Evolutionary conservation across 2,113 vertebrate genomes (phyloP), one percentile per base, ranked within the genome.

Genomic region (Pavo muticus): DNA sequence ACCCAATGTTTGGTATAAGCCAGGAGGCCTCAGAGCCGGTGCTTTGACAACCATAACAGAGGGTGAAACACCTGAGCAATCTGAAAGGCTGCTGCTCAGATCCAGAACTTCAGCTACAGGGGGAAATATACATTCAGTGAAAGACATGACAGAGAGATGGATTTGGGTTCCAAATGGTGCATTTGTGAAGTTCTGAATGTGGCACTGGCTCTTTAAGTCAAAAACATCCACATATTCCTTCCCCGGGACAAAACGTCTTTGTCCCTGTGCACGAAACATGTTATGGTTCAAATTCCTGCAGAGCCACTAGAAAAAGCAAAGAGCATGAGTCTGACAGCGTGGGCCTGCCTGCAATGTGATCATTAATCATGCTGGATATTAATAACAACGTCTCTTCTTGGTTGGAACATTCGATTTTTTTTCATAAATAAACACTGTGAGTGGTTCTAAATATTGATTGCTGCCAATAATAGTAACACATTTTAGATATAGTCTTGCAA

Each of bases 181-280:
- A 1, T 90, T 79, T 94, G 59, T 59, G 68, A 88, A 29, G 44
- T 67, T 60, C 59, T 89, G 83, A 96, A 68, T 64, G 88, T 0
- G 0, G 29, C 6, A 3, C 76, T 93, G 83, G 73, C 80, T 93
- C 93, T 96, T 95, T 97, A 95, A 96, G 73, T 71, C 88, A 86
- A 93, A 84, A 95, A 54, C 92, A 74, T 94, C 59, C 86, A 91
- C 88, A 64, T 68, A 73, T 19, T 91, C 80, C 67, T 94, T 95
- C 77, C 39, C 85, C 79, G 84, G 74, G 73, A 97, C 96, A 97
- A 96, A 96, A 96, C 37, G 2, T 76, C 96, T 96, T 96, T 96
- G 96, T 96, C 91, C 21, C 70, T 93, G 88, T 27, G 83, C 77
- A 52, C 93, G 93, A 93, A 93, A 96, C 76, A 56, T 95, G 71